Conservation (phyloP, 2,113 vertebrate genomes). For the Apeltes quadracus region DNA sequence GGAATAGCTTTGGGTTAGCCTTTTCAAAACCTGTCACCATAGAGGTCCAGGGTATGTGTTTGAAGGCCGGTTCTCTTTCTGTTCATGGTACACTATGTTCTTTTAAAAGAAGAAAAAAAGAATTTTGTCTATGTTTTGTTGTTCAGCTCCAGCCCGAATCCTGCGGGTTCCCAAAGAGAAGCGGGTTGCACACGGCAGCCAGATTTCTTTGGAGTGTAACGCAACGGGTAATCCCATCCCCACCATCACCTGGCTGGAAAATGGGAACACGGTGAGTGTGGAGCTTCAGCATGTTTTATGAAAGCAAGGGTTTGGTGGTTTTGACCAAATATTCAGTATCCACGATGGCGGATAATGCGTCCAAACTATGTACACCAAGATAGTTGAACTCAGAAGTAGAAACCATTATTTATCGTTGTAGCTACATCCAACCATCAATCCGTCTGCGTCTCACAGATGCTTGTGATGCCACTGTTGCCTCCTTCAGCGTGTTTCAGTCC, state of each 20-base stretch:
- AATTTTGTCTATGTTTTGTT: conserved; percentile 10
- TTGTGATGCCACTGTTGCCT: conserved; percentile 21
- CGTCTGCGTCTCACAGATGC: not conserved
- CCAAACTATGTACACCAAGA: not conserved
- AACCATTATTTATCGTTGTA: not conserved
- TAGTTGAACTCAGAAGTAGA: not conserved
- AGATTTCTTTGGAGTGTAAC: conserved; percentile 87
- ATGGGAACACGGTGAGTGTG: conserved; percentile 91
- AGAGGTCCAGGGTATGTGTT: conserved; percentile 87
- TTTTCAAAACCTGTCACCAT: conserved; percentile 91
- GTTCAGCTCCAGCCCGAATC: conserved; percentile 92
- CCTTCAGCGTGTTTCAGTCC: conserved; percentile 9
- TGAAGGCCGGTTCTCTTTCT: not conserved
- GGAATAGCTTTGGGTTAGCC: conserved; percentile 93
- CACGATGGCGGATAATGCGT: not conserved
- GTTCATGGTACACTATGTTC: not conserved
- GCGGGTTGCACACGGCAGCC: conserved; percentile 89
- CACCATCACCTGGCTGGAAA: conserved; percentile 94
- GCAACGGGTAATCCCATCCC: conserved; percentile 93
- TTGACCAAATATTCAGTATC: not conserved
- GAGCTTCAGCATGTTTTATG: not conserved
- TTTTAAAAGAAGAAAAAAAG: not conserved
- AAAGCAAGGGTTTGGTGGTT: not conserved
- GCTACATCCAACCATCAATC: not conserved
- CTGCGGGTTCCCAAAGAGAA: conserved; percentile 91